Percentiles rank a stretch among this genome's conserved stretches.
These are phyloP conservation scores for Anolis carolinensis DNA, from an alignment of 2,113 vertebrate species.

Conservation along the genomic window DNA sequence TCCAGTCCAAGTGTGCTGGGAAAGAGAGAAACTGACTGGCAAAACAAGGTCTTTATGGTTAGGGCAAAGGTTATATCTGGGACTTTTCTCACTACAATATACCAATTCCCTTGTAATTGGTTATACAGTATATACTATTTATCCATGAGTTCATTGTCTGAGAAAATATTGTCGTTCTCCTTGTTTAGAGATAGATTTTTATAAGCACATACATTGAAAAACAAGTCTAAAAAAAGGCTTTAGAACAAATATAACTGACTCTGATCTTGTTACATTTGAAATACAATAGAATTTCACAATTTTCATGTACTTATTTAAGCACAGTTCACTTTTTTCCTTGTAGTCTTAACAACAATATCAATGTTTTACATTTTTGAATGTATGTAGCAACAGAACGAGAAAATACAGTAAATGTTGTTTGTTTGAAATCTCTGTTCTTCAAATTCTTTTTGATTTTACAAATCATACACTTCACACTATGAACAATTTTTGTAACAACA, in stretches of 20 bases:
- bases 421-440: neutral
- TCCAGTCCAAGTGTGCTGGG: neutral
- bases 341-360: neutral
- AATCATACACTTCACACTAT: neutral
- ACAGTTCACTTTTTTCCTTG: constrained; percentile 11
- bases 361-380: neutral
- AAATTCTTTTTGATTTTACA: neutral
- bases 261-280: constrained; percentile 22
- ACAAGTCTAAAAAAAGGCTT: neutral
- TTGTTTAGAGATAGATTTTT: constrained; percentile 40
- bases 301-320: neutral
- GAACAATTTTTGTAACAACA: constrained; percentile 21
- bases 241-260: constrained; percentile 5
- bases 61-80: neutral
- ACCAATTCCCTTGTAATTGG: neutral
- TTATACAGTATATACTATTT: neutral
- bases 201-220: neutral
- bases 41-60: neutral
- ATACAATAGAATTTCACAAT: neutral
- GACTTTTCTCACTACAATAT: neutral
- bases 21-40: too few species aligned
- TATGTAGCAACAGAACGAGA: constrained; percentile 16
- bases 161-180: constrained; percentile 30
- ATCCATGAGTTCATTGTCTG: neutral
- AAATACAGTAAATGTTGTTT: neutral